Evolutionary conservation across 2,113 vertebrate genomes (phyloP).

Genomic region (Patagioenas fasciata): DNA sequence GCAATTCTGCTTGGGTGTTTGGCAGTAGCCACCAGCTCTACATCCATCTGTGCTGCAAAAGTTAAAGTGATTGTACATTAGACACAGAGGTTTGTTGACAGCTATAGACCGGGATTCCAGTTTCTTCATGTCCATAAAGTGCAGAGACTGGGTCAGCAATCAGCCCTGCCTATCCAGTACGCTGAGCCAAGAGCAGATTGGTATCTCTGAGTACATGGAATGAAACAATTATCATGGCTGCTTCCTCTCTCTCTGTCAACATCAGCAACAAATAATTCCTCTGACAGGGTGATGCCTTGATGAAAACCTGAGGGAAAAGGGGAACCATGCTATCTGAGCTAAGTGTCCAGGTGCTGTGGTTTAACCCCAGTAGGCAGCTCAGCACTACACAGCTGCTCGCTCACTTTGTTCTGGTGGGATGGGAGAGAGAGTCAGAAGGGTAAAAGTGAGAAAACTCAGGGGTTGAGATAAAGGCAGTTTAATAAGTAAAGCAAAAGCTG

Average conservation of each 20-base stretch:
- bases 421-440: not conserved
- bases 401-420: no score
- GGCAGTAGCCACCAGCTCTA: not conserved
- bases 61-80: not conserved
- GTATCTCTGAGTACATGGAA: not conserved
- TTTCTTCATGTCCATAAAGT: not conserved
- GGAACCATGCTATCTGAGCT: not conserved
- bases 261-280: not conserved
- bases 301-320: not conserved
- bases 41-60: not conserved
- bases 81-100: not conserved
- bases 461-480: not conserved
- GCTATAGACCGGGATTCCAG: not conserved
- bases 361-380: not conserved
- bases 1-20: not conserved
- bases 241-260: not conserved
- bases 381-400: not conserved
- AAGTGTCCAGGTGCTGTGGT: not conserved
- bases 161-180: not conserved
- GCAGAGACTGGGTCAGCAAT: not conserved
- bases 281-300: not conserved
- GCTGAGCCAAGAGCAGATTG: not conserved
- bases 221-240: not conserved
- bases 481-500: not conserved
- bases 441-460: not conserved